Evolutionary conservation across 2,888 invertebrate genomes (phyloP).

Genomic region (Tethea ocularis): DNA sequence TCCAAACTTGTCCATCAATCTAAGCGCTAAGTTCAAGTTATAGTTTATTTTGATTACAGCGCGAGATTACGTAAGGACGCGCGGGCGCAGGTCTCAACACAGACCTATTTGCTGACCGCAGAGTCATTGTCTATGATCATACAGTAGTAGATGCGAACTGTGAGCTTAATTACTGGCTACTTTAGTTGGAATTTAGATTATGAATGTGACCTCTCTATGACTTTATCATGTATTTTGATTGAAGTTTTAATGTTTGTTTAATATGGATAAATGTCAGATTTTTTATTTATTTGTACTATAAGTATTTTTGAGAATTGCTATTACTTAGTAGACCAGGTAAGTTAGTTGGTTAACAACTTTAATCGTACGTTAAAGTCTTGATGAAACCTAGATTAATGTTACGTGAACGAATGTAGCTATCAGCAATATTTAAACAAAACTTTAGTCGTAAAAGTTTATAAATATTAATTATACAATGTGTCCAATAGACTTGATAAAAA

Average conservation of each 20-base stretch:
- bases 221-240: not conserved
- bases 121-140: slow-evolving; percentile 36
- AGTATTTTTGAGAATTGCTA: no score
- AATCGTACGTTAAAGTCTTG: no score
- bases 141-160: slow-evolving; percentile 8
- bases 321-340: no score
- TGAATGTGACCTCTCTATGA: not conserved
- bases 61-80: not conserved
- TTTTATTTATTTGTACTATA: not conserved
- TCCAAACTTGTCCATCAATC: not conserved
- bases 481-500: no score
- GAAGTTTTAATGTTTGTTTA: no score
- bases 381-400: no score
- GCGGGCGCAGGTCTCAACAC: slow-evolving; percentile 13
- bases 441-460: no score
- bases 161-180: slow-evolving; percentile 22
- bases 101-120: slow-evolving; percentile 21
- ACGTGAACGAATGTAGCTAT: no score
- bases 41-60: not conserved
- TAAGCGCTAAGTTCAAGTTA: not conserved
- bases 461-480: no score
- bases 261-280: not conserved
- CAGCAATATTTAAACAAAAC: no score
- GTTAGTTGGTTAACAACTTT: not conserved
- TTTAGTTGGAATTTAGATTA: slow-evolving; percentile 2